Conservation (phyloP, 2,797 vertebrate genomes). For the Apogon talboti region DNA sequence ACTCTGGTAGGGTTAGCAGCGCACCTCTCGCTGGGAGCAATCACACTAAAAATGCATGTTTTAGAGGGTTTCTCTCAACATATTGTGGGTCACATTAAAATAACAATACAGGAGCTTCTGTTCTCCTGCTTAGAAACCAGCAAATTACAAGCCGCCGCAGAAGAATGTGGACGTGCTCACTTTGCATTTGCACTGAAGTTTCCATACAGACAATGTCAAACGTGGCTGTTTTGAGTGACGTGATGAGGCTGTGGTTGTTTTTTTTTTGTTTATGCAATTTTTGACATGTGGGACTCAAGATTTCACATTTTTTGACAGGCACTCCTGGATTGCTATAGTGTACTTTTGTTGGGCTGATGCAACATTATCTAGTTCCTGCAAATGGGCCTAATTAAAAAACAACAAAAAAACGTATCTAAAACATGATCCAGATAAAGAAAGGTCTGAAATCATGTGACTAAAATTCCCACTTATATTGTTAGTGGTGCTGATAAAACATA, state of each 20-base stretch:
- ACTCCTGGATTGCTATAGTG: slow-evolving; percentile 20
- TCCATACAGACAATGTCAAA: slow-evolving; percentile 11
- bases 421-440: background rate
- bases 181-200: slow-evolving; percentile 20
- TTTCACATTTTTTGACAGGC: slow-evolving; percentile 35
- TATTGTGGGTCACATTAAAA: slow-evolving; percentile 16
- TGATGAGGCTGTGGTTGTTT: slow-evolving; percentile 12
- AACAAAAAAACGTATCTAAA: background rate
- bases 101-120: slow-evolving; percentile 4
- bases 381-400: background rate
- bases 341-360: slow-evolving; percentile 32
- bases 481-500: background rate
- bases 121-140: slow-evolving; percentile 1
- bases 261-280: slow-evolving; percentile 16
- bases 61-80: slow-evolving; percentile 13
- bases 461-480: background rate
- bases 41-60: slow-evolving; percentile 24
- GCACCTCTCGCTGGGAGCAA: slow-evolving; percentile 40
- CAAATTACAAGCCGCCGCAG: background rate
- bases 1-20: slow-evolving; percentile 17
- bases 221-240: slow-evolving; percentile 9
- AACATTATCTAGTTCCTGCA: slow-evolving; percentile 22
- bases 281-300: slow-evolving; percentile 24
- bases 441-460: background rate
- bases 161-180: slow-evolving; percentile 13